A percentile compares a stretch with the other conserved stretches of the same genome.
Evolutionary conservation across 2,113 vertebrate genomes (phyloP).

Genomic region (Mionectes macconnelli): DNA sequence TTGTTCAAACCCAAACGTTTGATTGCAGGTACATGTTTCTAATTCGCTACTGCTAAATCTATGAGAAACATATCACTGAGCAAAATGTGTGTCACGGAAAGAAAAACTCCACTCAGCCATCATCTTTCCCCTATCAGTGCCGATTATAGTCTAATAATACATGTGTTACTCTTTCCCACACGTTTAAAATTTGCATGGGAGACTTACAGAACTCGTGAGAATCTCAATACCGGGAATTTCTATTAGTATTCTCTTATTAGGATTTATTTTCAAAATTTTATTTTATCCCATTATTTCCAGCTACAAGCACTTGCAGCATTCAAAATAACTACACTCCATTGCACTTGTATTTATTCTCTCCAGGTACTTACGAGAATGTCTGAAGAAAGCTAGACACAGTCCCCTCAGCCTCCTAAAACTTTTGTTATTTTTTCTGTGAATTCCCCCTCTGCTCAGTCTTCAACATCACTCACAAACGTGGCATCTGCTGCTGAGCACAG

Average conservation of each 20-base stretch:
- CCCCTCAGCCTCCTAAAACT: not conserved
- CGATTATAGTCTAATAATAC: not conserved
- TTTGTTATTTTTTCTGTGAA: not conserved
- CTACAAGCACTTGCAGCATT: not conserved
- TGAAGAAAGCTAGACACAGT: not conserved
- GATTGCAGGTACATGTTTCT: not conserved
- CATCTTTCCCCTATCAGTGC: not conserved
- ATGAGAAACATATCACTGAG: not conserved
- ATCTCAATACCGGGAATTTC: not conserved
- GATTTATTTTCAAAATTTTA: not conserved
- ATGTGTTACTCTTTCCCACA: not conserved
- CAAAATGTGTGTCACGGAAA: not conserved
- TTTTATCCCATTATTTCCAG: not conserved
- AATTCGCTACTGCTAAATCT: not conserved
- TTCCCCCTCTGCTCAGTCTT: not conserved
- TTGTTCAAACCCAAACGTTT: not conserved
- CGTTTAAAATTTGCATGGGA: not conserved
- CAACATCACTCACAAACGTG: not conserved
- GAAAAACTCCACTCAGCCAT: not conserved
- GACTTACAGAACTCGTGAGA: not conserved
- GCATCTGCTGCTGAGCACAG: not conserved
- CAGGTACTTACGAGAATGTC: not conserved
- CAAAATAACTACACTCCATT: not conserved
- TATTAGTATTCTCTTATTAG: not conserved
- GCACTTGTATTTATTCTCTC: not conserved